Conservation (phyloP, 37 sponge, comb jelly and placozoan species). For the Cliona cf. orientalis region DNA sequence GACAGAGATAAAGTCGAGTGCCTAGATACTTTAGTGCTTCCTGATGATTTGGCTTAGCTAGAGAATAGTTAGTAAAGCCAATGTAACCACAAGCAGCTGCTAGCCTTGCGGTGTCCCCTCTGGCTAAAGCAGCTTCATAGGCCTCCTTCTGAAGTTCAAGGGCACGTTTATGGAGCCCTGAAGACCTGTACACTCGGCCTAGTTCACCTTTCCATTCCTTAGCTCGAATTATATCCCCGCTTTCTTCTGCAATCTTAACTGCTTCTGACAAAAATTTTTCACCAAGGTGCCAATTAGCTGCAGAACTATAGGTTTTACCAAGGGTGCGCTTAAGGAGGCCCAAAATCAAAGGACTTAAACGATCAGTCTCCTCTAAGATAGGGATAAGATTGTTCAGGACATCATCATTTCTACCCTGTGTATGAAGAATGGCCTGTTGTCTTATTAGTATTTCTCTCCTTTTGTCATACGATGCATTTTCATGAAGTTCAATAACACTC, state of each 20-base stretch:
- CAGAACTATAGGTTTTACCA: conserved; percentile 61
- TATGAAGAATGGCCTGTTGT: too few relatives aligned
- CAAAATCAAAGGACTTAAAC: too few relatives aligned
- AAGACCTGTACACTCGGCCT: conserved; percentile 55
- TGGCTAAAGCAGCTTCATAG: conserved; percentile 11
- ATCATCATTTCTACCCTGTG: too few relatives aligned
- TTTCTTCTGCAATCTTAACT: conserved; percentile 23
- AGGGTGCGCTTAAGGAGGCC: conserved; percentile 37
- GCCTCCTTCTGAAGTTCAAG: conserved; percentile 20
- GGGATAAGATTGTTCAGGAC: too few relatives aligned
- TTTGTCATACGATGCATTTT: too few relatives aligned
- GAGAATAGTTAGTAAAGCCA: conserved; percentile 56
- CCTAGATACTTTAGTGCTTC: conserved; percentile 37
- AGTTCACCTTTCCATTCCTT: conserved; percentile 41
- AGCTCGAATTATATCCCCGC: conserved; percentile 4
- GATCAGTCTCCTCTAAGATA: too few relatives aligned
- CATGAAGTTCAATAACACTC: too few relatives aligned
- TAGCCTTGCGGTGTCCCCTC: conserved; percentile 26
- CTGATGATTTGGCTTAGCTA: conserved; percentile 15
- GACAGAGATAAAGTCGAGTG: conserved; percentile 12
- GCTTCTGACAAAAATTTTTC: conserved; percentile 19
- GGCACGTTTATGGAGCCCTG: conserved; percentile 33
- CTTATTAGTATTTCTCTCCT: too few relatives aligned
- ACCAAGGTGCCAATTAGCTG: conserved; percentile 49
- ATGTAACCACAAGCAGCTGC: conserved; percentile 60